These are phyloP conservation scores for Macrotrachela quadricornifera DNA, from an alignment of 1,140 invertebrate species.

Conservation along the genomic window DNA sequence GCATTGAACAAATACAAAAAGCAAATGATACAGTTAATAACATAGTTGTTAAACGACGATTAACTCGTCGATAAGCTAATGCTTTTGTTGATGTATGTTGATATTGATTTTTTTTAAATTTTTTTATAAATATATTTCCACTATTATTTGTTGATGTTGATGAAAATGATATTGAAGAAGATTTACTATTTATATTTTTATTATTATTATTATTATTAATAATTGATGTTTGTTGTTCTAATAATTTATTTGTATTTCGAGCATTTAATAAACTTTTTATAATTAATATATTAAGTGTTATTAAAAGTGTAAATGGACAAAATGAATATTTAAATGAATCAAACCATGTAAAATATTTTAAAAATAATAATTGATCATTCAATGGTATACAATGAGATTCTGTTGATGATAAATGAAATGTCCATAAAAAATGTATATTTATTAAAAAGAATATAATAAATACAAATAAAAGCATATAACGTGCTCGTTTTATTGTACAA, in stretches of 20 bases:
- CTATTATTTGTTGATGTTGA: too few species aligned
- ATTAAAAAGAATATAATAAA: conserved; percentile 3
- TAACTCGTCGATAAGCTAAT: not conserved
- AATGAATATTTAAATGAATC: conserved; percentile 19
- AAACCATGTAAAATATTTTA: conserved; percentile 18
- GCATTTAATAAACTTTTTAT: conserved; percentile 14
- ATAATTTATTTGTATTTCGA: too few species aligned
- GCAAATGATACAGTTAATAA: conserved; percentile 22
- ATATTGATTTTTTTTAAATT: too few species aligned
- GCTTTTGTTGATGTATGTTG: too few species aligned
- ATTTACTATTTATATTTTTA: too few species aligned
- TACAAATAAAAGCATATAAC: too few species aligned
- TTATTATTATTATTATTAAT: too few species aligned
- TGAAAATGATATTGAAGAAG: too few species aligned
- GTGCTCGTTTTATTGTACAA: conserved; percentile 18
- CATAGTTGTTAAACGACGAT: conserved; percentile 19
- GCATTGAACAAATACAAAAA: conserved; percentile 25
- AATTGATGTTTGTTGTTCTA: too few species aligned
- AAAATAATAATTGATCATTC: conserved; percentile 13
- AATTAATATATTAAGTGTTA: conserved; percentile 18
- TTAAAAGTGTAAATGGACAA: conserved; percentile 15
- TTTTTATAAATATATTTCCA: too few species aligned
- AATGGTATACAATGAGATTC: not conserved
- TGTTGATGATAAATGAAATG: conserved; percentile 12
- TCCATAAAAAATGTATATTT: conserved; percentile 28